Conservation (phyloP, 2,888 invertebrate species). For the Malachius bipustulatus region DNA sequence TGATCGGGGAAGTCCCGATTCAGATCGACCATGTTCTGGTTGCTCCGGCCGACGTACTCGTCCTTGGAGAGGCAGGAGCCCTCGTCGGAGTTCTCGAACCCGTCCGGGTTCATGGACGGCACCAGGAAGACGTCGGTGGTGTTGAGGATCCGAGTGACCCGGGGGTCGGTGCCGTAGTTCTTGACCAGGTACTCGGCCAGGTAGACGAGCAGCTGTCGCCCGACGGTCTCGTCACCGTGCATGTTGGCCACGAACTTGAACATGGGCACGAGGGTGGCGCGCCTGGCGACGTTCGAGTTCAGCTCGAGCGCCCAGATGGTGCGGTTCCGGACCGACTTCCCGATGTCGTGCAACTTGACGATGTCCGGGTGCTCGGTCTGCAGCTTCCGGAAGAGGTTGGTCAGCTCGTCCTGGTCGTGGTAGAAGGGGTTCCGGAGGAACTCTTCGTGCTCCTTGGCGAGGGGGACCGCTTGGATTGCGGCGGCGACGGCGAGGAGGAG, state of each 20-base stretch:
- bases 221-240: conserved; percentile 92
- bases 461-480: too few relatives aligned
- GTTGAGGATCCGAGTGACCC: conserved; percentile 69
- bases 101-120: conserved; percentile 98
- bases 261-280: conserved; percentile 63
- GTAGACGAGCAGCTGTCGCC: conserved; percentile 70
- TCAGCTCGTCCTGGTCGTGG: conserved; percentile 58
- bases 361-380: conserved; percentile 54
- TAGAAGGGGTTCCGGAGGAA: conserved; percentile 52
- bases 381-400: conserved; percentile 49
- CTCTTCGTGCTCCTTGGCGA: conserved; percentile 43
- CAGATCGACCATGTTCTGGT: conserved; percentile 69
- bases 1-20: conserved; percentile 93
- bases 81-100: conserved; percentile 78
- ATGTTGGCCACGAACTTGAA: conserved; percentile 93
- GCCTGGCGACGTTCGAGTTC: conserved; percentile 51
- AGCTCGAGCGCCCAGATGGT: conserved; percentile 75
- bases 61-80: conserved; percentile 62
- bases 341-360: conserved; percentile 62
- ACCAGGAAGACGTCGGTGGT: conserved; percentile 86
- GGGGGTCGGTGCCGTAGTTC: conserved; percentile 56
- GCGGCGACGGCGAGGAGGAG: too few relatives aligned
- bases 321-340: conserved; percentile 70
- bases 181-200: conserved; percentile 72
- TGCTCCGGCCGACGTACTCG: conserved; percentile 61